phyloP scores from a whole-genome alignment of 2,797 vertebrate species.

The Brachyalestes nurse region DNA sequence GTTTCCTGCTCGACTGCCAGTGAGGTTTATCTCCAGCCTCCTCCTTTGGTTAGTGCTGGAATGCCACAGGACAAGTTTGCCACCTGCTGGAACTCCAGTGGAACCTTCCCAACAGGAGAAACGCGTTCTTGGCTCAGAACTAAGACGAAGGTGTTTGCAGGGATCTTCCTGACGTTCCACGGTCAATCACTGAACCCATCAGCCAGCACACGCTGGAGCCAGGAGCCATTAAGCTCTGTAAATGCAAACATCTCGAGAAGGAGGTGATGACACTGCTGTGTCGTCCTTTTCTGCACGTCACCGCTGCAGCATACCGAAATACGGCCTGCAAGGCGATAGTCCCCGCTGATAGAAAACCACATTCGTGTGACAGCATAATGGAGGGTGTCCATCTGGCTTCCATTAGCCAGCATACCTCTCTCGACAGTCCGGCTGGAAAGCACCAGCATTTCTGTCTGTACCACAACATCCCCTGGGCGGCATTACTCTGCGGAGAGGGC shows the following conservation, averaged over 20 bases:
- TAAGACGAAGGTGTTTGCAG: neutral
- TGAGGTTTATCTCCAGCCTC: neutral
- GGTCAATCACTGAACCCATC: neutral
- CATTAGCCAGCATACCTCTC: constrained; percentile 60
- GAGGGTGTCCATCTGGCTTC: constrained; percentile 60
- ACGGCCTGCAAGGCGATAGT: constrained; percentile 44
- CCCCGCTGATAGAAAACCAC: constrained; percentile 52
- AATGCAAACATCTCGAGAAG: constrained; percentile 11
- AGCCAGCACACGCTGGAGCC: constrained; percentile 8
- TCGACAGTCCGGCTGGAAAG: constrained; percentile 50
- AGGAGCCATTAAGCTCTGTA: constrained; percentile 20
- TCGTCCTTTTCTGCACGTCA: constrained; percentile 22
- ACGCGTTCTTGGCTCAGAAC: too few relatives aligned
- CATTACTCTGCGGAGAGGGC: constrained; percentile 52
- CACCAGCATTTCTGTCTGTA: constrained; percentile 51
- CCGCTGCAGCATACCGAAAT: constrained; percentile 36
- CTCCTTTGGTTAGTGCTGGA: constrained; percentile 45
- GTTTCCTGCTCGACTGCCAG: neutral
- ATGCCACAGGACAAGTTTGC: constrained; percentile 67
- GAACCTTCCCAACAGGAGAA: constrained; percentile 32
- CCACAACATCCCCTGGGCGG: constrained; percentile 54
- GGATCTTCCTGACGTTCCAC: neutral
- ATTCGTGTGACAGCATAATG: constrained; percentile 52
- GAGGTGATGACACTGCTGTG: constrained; percentile 25
- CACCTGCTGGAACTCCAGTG: constrained; percentile 71